These are phyloP conservation scores for Dreissena rostriformis DNA, from an alignment of 1,140 invertebrate genomes.

Conservation along the genomic window DNA sequence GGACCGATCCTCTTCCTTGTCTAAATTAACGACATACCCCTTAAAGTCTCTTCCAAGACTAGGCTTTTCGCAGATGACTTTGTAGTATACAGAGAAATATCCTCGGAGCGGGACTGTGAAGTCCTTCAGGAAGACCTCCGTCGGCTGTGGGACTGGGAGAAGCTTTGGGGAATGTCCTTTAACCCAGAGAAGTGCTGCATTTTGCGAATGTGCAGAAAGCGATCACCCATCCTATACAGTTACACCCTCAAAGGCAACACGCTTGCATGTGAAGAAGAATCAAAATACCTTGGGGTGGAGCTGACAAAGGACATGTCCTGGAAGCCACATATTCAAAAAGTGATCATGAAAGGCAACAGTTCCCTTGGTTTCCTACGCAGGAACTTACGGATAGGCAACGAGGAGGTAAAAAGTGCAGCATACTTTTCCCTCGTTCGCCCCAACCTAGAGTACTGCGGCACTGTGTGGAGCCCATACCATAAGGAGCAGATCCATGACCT, in stretches of 20 bases:
- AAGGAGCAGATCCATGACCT: conserved; percentile 17
- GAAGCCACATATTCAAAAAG: neutral
- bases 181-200: conserved; percentile 18
- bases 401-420: neutral
- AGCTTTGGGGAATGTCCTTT: neutral
- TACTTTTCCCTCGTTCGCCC: conserved; percentile 1
- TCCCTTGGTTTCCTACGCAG: neutral
- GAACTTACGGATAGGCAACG: conserved; percentile 5
- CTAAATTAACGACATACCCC: too few relatives aligned
- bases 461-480: conserved; percentile 21
- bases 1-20: too few relatives aligned
- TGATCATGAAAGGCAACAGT: neutral
- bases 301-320: neutral
- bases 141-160: conserved; percentile 5
- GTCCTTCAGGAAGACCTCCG: neutral
- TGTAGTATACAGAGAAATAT: conserved; percentile 18
- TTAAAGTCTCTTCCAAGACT: too few relatives aligned
- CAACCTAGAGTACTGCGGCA: conserved; percentile 17
- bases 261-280: neutral
- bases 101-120: neutral
- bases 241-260: neutral
- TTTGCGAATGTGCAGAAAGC: conserved; percentile 10
- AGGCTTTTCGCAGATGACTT: too few relatives aligned
- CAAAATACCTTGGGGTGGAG: neutral
- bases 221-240: neutral